Evolutionary conservation across 2,797 vertebrate genomes (phyloP), one percentile per base, ranked within the genome.

Genomic region (Melanotaenia trifasciata): DNA sequence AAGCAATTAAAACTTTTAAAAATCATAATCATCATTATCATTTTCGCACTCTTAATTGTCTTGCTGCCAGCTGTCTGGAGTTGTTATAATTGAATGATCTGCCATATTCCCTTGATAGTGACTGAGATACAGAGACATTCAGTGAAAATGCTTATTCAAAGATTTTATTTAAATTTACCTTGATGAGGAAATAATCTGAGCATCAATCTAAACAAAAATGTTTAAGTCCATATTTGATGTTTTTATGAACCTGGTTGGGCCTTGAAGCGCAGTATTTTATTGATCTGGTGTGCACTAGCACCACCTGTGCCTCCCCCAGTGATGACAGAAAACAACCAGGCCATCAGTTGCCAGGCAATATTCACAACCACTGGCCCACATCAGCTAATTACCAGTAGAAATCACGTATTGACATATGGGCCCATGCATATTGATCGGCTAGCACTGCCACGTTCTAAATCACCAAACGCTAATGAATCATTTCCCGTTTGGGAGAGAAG

Each of bases 1-100:
- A 93, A 94, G 83, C 86, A 90, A 92, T 94, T 93, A 93, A 72
- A 90, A 89, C 85, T 89, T 93, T 85, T 86, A 90, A 91, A 93
- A 90, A 91, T 94, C 92, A 93, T 94, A 92, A 94, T 94, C 90
- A 94, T 93, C 93, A 95, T 95, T 94, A 94, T 92, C 84, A 92
- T 93, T 91, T 88, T 94, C 92, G 81, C 92, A 88, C 88, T 90
- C 90, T 89, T 94, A 95, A 95, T 94, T 92, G 93, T 94, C 89
- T 89, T 58, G 79, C 93, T 94, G 94, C 94, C 94, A 95, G 95
- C 94, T 95, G 94, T 94, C 92, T 94, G 60, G 72, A 90, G 88
- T 88, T 90, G 89, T 81, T 90, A 85, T 93, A 94, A 94, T 94
- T 94, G 92, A 95, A 91, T 92, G 89, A 94, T 95, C 87, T 93